Evolutionary conservation across 1,140 invertebrate genomes (phyloP), one percentile per base, ranked within the genome.

Genomic region (Brachystomella parvula): DNA sequence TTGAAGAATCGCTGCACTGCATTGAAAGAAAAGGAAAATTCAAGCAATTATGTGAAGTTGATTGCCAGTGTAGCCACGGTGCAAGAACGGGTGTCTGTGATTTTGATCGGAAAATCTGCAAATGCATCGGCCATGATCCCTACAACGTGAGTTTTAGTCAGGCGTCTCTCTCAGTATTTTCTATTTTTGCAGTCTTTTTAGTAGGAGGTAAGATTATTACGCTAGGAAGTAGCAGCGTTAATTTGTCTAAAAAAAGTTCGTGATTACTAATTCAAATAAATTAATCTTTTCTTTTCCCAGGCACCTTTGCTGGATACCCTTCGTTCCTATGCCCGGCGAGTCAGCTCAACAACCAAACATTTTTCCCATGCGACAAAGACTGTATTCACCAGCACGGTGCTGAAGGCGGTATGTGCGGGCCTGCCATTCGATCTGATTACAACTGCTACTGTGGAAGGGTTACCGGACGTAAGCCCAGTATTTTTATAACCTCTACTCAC

Each of bases 311-410:
- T 26, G 49, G 49, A 15, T 53, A 53, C 21, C 49, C 49, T 15
- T 17, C 12, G 6, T 53, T 53, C 49, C 49, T 53, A 3, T 53
- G 49, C 49, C 49, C 49, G 3, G 49, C 49, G 3, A 53, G 49
- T 53, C 12, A 53, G 12, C 6, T 24, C 12, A 53, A 53, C 21
- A 53, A 53, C 24, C 49, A 53, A 15, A 53, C 49, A 6, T 53
- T 53, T 26, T 53, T 53, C 24, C 49, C 49, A 53, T 53, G 49
- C 21, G 24, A 15, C 21, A 3, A 15, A 17, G 49, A 53, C 49
- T 53, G 49, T 53, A 53, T 53, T 24, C 24, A 53, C 24, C 49
- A 53, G 21, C 49, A 53, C 24, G 49, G 49, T 6, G 49, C 49
- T 53, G 49, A 53, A 24, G 24, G 6, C 12, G 49, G 49, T 6